These are phyloP conservation scores for Suricata suricatta DNA, from an alignment of 2,113 vertebrate genomes.

Conservation along the genomic window DNA sequence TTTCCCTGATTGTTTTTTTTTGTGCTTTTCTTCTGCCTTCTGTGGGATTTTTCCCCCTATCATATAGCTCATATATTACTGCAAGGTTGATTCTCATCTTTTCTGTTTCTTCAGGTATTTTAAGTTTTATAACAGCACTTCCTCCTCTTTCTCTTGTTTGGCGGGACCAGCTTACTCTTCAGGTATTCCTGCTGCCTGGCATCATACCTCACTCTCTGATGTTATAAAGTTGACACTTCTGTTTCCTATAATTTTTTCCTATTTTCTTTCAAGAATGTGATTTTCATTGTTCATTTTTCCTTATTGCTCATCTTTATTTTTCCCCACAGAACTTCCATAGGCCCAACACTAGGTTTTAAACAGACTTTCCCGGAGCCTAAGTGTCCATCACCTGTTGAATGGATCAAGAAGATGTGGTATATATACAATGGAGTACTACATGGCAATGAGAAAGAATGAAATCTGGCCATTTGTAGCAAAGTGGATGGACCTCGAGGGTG, in stretches of 20 bases:
- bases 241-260: neutral
- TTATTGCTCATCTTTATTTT: neutral
- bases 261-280: neutral
- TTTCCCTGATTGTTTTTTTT: neutral
- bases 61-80: neutral
- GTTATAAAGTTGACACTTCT: neutral
- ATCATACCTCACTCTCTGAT: neutral
- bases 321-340: neutral
- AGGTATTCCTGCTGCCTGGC: neutral
- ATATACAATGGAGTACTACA: too few species aligned
- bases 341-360: neutral
- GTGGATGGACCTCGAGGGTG: too few species aligned
- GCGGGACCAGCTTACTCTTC: neutral
- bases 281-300: constrained; percentile 22
- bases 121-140: neutral
- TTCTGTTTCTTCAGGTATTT: neutral
- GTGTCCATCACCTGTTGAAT: too few species aligned
- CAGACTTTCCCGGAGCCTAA: neutral
- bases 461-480: too few species aligned
- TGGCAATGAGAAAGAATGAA: too few species aligned
- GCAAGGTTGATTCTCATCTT: neutral
- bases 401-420: too few species aligned
- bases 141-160: neutral
- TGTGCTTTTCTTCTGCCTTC: neutral
- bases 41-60: neutral